Base-by-base conservation (phyloP, 2,113 vertebrate genomes). In the Oriolus oriolus region DNA sequence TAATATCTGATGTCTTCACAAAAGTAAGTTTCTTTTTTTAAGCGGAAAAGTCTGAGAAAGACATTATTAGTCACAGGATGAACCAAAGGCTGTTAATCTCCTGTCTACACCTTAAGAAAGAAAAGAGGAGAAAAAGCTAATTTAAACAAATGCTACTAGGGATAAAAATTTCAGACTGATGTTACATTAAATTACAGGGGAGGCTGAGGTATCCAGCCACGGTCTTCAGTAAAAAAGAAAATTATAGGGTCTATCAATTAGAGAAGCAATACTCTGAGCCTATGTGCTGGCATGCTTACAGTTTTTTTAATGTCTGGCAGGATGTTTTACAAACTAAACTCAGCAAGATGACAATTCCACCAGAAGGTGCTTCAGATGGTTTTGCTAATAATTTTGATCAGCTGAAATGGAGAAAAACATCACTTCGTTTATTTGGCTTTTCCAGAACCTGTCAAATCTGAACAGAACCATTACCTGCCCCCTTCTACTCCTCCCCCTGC, bases 351-450 rank as follows among this genome's bases (percentile, higher is more conserved):
- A 98, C 97, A 97, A 89, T 97, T 95, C 94, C 54, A 98, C 97
- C 97, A 98, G 98, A 98, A 98, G 98, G 97, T 97, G 96, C 97
- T 97, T 98, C 98, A 98, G 98, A 98, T 98, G 98, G 97, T 96
- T 98, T 96, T 95, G 97, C 96, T 97, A 98, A 98, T 98, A 96
- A 97, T 98, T 98, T 96, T 97, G 94, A 98, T 98, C 97, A 94
- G 96, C 95, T 93, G 91, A 97, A 98, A 96, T 81, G 52, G 68
- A 95, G 90, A 96, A 97, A 97, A 96, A 91, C 86, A 96, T 96
- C 89, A 96, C 95, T 97, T 97, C 53, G 13, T 96, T 97, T 96
- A 97, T 93, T 96, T 97, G 86, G 89, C 90, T 96, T 97, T 97
- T 96, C 83, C 84, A 97, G 97, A 96, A 97, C 65, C 93, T 81